Evolutionary conservation across 2,113 vertebrate species (phyloP), one percentile per base, ranked within the genome.

Genomic region (Psammodynastes pulverulentus): DNA sequence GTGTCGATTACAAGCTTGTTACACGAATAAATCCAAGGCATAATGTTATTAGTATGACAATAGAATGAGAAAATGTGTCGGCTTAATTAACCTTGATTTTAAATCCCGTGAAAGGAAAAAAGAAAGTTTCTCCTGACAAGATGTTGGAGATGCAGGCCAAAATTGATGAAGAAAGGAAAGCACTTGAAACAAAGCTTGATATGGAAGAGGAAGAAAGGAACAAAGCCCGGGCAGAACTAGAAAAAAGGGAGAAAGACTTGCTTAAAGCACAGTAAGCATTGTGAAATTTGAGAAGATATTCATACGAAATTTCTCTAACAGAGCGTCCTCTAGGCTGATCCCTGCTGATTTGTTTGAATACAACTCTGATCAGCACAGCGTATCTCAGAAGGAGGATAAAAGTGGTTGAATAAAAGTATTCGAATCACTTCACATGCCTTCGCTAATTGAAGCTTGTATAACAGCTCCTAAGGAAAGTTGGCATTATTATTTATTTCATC

Each of bases 191-290:
- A 90, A 99, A 99, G 93, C 98, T 99, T 89, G 99, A 99, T 95
- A 99, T 99, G 99, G 99, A 99, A 95, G 99, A 99, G 94, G 99
- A 99, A 96, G 99, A 99, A 96, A 98, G 99, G 96, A 99, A 99
- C 97, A 99, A 99, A 97, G 99, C 99, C 21, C 98, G 98, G 94
- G 99, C 99, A 54, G 99, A 99, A 94, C 97, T 99, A 92, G 99
- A 99, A 96, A 99, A 98, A 94, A 98, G 99, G 92, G 99, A 99
- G 94, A 99, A 99, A 93, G 99, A 99, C 92, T 98, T 99, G 49
- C 98, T 99, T 3, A 99, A 99, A 97, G 99, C 99, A 90, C 99
- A 99, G 99, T 99, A 90, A 99, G 98, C 98, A 84, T 88, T 23
- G 39, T 84, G 45, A 92, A 39, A 86, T 19, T 86, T 53, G 34